Percentiles rank a stretch among this genome's conserved stretches.
Evolutionary conservation across 2,113 vertebrate species (phyloP).

Genomic region (Ellobius talpinus): DNA sequence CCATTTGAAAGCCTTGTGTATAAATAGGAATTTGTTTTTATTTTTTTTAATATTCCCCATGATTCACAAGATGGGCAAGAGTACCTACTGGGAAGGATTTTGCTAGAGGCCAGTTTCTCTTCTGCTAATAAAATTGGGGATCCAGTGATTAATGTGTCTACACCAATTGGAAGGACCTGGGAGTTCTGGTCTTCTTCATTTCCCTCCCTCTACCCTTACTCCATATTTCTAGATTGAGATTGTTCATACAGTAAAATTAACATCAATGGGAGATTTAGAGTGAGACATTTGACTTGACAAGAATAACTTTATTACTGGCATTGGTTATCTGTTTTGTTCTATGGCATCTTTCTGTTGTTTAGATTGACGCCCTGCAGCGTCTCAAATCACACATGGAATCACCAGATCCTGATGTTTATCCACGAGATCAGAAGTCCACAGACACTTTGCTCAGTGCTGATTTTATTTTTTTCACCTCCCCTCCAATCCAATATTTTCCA

Average conservation of each 20-base stretch:
- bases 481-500: neutral
- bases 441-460: neutral
- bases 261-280: neutral
- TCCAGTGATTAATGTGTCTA: neutral
- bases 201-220: rapidly evolving
- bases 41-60: neutral
- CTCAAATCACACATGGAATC: neutral
- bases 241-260: neutral
- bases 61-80: neutral
- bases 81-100: neutral
- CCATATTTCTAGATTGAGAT: neutral
- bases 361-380: neutral
- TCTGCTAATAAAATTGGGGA: neutral
- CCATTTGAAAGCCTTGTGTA: neutral
- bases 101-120: neutral
- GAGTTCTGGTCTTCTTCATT: neutral
- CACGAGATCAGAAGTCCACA: neutral
- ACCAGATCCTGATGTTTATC: neutral
- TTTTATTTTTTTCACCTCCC: neutral
- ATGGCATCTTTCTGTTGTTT: neutral
- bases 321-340: neutral
- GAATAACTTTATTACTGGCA: neutral
- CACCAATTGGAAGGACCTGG: neutral
- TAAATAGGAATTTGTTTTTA: neutral
- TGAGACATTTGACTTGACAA: neutral